Evolutionary conservation across 2,797 vertebrate species (phyloP), one percentile per base, ranked within the genome.

Genomic region (Oreortyx pictus): DNA sequence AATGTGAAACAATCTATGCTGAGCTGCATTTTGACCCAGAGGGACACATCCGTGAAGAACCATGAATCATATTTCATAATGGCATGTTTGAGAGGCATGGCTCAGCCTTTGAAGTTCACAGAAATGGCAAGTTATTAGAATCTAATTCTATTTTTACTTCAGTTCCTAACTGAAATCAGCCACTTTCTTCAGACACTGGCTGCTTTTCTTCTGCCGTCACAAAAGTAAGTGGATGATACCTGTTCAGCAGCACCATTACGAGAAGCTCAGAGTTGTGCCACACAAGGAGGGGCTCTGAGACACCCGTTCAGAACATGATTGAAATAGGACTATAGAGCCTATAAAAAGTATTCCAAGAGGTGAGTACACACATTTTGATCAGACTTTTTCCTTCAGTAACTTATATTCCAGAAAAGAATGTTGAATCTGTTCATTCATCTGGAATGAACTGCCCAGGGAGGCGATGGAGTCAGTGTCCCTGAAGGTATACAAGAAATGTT

Each of bases 1-100:
- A 54, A 91, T 77, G 68, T 88, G 83, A 93, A 95, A 71, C 67
- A 74, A 61, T 49, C 25, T 68, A 9, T 47, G 61, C 24, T 50
- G 70, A 88, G 39, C 24, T 41, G 61, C 13, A 3, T 85, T 85
- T 82, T 47, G 33, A 49, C 68, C 49, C 66, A 0, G 0, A 89
- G 47, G 64, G 52, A 54, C 37, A 43, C 14, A 78, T 74, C 49
- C 39, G 31, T 20, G 56, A 83, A 76, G 60, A 76, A 52, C 18
- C 64, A 56, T 39, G n/a, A 82, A 89, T 79, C 52, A 8, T 88
- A 71, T 88, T 95, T 96, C 82, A 65, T 82, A 86, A 81, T 47
- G 74, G 70, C 67, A 8, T 86, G 49, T 74, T 61, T 60, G 33
- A 54, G 86, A 29, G 12, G 29, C 44, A 31, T 44, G 33, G 74